Conservation (phyloP, 2,797 vertebrate species). For the Neomorphus geoffroyi region DNA sequence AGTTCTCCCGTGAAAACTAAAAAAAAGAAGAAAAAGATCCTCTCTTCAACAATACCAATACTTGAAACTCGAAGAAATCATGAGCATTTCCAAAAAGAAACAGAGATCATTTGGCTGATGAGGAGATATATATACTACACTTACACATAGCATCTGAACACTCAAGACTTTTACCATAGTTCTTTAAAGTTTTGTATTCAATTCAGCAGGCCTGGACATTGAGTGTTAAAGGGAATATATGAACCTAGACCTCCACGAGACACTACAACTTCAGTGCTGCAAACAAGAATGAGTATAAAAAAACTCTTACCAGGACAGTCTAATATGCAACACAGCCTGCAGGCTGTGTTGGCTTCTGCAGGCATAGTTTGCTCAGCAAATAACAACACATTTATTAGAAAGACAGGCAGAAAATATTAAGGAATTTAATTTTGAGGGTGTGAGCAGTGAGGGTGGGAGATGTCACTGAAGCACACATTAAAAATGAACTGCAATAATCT, state of each 20-base stretch:
- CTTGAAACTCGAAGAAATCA: background rate
- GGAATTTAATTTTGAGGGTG: background rate
- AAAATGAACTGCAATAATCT: conserved; percentile 24
- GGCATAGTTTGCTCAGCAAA: background rate
- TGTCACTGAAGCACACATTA: background rate
- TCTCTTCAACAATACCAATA: background rate
- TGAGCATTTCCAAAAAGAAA: background rate
- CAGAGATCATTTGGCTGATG: background rate
- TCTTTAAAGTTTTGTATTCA: background rate
- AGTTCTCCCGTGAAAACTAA: background rate
- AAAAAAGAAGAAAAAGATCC: background rate
- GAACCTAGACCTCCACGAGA: background rate
- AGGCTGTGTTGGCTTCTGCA: background rate
- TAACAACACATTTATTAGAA: background rate
- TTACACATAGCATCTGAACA: background rate
- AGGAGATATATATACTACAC: background rate
- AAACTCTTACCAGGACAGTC: background rate
- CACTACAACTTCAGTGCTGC: background rate
- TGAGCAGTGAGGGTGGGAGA: background rate
- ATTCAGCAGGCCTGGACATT: background rate
- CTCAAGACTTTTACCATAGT: background rate
- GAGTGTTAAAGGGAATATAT: background rate
- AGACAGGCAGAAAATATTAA: background rate
- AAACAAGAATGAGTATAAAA: background rate
- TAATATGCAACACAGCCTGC: background rate